Base-by-base conservation (phyloP, 2,113 vertebrate genomes). In the Strix aluco region DNA sequence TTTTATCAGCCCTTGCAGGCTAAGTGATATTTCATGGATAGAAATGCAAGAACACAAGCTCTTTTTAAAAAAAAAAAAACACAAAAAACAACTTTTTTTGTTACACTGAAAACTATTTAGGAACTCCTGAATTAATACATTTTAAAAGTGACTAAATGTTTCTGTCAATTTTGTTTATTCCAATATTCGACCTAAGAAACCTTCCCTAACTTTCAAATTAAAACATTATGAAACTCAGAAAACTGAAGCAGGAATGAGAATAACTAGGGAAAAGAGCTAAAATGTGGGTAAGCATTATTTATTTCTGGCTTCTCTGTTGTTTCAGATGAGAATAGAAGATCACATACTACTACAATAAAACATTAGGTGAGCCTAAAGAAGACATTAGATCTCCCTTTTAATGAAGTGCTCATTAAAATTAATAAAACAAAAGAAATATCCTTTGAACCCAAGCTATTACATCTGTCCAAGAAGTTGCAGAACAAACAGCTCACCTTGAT, bases 331-430 rank as follows among this genome's bases (percentile, higher is more conserved):
- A 59, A 15, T 36, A 65, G 51, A 92, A 94, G 80, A 72, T 81
- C 65, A 92, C 27, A 42, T 71, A 23, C 34, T 44, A 52, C 8
- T 61, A 36, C 13, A 80, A 77, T 34, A 73, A 94, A 89, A 61
- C 3, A 40, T 34, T n/a, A 49, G 13, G 11, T 52, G 59, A 86
- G 15, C 4, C 4, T 62, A 70, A 90, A 86, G 26, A 80, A 79
- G 26, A 3, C 19, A 58, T 30, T 34, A 44, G 5, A 72, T 88
- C 15, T 72, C 10, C 26, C 84, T 83, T 86, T 58, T 61, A 93
- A 70, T 49, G 9, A 73, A 42, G 23, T 51, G 8, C 15, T 95
- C 38, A 73, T 89, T 89, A 94, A 96, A 96, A 93, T 73, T 88
- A 82, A 72, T 84, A 89, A 36, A 32, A 54, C 44, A 59, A 85